phyloP scores from a whole-genome alignment of 2,888 invertebrate species.

The Andrena trimmerana region DNA sequence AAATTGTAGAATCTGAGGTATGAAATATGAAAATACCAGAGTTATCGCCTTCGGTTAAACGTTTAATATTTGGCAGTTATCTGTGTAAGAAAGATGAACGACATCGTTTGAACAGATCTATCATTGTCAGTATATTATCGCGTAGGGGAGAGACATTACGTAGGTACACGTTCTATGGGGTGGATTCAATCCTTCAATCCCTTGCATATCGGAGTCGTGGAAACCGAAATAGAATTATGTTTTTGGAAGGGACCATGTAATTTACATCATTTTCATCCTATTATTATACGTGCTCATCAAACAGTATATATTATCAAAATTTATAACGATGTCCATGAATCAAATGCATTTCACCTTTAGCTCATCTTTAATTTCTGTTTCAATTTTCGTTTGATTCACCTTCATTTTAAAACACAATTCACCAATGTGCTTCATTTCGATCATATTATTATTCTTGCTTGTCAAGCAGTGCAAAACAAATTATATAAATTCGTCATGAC shows the following conservation, averaged over 20 bases:
- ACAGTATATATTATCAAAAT: too few relatives aligned
- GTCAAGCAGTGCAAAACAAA: too few relatives aligned
- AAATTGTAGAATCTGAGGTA: neutral
- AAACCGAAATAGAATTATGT: constrained; percentile 17
- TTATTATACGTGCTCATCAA: neutral
- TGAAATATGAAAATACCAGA: neutral
- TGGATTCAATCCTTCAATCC: constrained; percentile 14
- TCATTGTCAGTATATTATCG: constrained; percentile 28
- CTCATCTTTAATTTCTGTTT: too few relatives aligned
- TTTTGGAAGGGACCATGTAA: constrained; percentile 9
- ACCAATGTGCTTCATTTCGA: too few relatives aligned
- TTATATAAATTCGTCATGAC: neutral
- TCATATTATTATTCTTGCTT: too few relatives aligned
- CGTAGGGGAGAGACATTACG: neutral
- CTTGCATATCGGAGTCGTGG: constrained; percentile 27
- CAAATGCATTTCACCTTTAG: too few relatives aligned
- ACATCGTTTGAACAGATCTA: constrained; percentile 1
- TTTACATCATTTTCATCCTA: constrained; percentile 25
- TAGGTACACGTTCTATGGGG: neutral
- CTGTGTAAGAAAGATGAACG: neutral
- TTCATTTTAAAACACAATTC: too few relatives aligned
- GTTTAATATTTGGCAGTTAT: constrained; percentile 10
- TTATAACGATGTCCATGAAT: too few relatives aligned
- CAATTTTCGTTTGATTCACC: too few relatives aligned
- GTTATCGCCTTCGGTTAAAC: neutral